These are phyloP conservation scores for Pangasius sanitwongsei DNA, from an alignment of 2,797 vertebrate species.

Conservation along the genomic window DNA sequence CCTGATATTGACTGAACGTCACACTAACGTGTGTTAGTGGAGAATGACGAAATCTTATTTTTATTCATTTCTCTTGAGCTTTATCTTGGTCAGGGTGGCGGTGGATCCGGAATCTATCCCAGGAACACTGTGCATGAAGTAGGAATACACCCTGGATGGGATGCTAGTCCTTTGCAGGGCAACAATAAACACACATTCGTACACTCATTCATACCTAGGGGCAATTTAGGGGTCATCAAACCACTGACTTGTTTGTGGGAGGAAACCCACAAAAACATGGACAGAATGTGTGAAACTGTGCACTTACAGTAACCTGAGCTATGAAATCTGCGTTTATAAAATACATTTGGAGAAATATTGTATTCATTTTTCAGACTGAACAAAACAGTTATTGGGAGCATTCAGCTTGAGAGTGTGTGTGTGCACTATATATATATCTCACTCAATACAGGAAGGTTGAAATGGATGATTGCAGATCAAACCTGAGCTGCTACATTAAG, in stretches of 20 bases:
- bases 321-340: background rate
- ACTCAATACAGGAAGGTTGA: background rate
- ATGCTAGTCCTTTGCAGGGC: no score
- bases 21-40: background rate
- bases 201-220: background rate
- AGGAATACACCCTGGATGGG: background rate
- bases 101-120: background rate
- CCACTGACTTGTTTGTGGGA: background rate
- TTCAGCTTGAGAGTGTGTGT: background rate
- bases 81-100: background rate
- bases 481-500: slow-evolving; percentile 29
- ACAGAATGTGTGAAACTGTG: background rate
- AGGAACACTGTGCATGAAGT: background rate
- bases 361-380: background rate
- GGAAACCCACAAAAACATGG: background rate
- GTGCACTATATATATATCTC: no score
- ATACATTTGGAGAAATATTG: background rate
- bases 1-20: background rate
- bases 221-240: background rate
- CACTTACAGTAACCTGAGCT: no score
- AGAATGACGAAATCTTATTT: background rate
- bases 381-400: background rate
- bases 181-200: background rate
- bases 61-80: background rate
- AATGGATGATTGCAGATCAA: slow-evolving; percentile 34